Evolutionary conservation across 2,113 vertebrate genomes (phyloP).

Genomic region (Dryoscopus gambensis): DNA sequence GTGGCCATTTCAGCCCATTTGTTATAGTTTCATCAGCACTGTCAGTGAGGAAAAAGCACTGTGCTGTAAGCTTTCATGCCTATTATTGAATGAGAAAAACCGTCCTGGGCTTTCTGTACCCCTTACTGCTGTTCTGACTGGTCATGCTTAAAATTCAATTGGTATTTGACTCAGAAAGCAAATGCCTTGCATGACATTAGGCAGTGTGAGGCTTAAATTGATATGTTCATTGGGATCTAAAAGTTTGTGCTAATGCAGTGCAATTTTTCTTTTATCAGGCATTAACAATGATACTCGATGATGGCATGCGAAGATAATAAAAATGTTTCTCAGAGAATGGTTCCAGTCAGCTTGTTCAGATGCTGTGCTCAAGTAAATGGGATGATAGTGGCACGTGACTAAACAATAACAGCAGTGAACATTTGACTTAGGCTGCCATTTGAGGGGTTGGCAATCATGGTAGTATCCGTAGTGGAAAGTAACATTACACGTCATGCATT

Average conservation of each 20-base stretch:
- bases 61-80: conserved; percentile 47
- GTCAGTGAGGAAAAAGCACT: conserved; percentile 54
- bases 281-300: conserved; percentile 27
- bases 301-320: conserved; percentile 20
- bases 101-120: conserved; percentile 16
- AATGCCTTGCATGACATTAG: conserved; percentile 48
- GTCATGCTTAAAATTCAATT: conserved; percentile 64
- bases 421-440: conserved; percentile 44
- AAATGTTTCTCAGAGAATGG: conserved; percentile 15
- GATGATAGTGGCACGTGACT: conserved; percentile 12
- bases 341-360: conserved; percentile 2
- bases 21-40: conserved; percentile 61
- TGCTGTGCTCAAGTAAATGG: conserved; percentile 33
- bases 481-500: conserved; percentile 89
- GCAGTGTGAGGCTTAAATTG: conserved; percentile 34
- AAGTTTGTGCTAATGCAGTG: conserved; percentile 40
- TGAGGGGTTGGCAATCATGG: conserved; percentile 62
- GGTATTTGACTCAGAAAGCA: conserved; percentile 62
- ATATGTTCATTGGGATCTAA: conserved; percentile 36
- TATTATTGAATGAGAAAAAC: conserved; percentile 45
- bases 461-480: conserved; percentile 74
- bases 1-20: conserved; percentile 44
- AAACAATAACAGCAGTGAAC: background rate
- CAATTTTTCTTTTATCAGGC: conserved; percentile 48
- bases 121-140: conserved; percentile 38